Conservation (phyloP, 1,140 invertebrate genomes). For the Philotrypesis tridentata region DNA sequence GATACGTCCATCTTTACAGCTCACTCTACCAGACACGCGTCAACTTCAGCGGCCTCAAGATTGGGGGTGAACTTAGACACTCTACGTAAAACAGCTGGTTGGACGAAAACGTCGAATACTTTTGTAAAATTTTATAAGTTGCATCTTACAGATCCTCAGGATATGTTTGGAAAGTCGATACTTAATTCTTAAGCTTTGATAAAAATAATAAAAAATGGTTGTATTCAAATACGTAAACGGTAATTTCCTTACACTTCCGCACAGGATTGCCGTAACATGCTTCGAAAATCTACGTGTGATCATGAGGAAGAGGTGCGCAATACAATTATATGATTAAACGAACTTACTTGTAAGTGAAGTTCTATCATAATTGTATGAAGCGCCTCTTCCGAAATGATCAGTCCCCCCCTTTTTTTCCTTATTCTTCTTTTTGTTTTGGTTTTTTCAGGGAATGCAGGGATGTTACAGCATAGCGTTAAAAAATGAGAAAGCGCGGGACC, state of each 20-base stretch:
- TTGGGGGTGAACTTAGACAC: too few species aligned
- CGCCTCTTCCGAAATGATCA: too few species aligned
- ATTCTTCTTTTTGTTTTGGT: too few species aligned
- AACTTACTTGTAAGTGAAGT: too few species aligned
- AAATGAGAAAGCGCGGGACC: neutral
- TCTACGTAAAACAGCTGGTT: neutral
- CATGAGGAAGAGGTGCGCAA: neutral
- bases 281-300: slow-evolving; percentile 10
- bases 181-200: neutral
- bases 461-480: neutral
- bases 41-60: neutral
- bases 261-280: neutral
- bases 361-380: too few species aligned
- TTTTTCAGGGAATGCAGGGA: too few species aligned
- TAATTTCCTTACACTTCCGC: neutral
- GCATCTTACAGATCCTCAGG: neutral
- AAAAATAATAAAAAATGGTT: too few species aligned
- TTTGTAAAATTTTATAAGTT: slow-evolving; percentile 12
- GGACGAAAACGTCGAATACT: neutral
- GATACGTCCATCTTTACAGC: neutral
- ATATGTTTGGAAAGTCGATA: neutral
- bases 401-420: too few species aligned
- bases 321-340: slow-evolving; percentile 10
- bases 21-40: neutral
- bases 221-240: too few species aligned